phyloP scores from a whole-genome alignment of 2,797 vertebrate genomes.

The Falco naumanni region DNA sequence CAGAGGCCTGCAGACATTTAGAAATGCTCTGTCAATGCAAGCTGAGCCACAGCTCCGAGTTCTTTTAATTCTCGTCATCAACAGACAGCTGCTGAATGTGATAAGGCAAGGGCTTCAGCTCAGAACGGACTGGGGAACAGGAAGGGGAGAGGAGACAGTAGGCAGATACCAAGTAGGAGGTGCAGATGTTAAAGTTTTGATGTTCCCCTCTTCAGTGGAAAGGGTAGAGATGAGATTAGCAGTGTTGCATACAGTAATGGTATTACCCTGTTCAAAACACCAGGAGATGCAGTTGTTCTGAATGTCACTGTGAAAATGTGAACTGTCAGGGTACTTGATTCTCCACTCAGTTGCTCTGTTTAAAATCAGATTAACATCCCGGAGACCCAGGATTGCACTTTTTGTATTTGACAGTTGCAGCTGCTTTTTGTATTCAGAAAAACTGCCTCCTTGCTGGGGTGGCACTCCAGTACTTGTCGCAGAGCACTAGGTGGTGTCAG shows the following conservation, averaged over 20 bases:
- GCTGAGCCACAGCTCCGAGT: not conserved
- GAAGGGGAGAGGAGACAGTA: not conserved
- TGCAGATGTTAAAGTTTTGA: constrained; percentile 1
- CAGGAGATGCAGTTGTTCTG: not conserved
- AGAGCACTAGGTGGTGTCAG: not conserved
- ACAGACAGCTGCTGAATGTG: constrained; percentile 12
- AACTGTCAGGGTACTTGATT: not conserved
- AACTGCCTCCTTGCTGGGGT: not conserved
- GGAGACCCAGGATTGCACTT: not conserved
- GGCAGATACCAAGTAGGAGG: not conserved
- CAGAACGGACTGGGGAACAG: not conserved
- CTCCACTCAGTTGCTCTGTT: not conserved
- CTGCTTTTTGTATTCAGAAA: not conserved
- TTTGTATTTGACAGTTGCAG: not conserved
- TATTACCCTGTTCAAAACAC: constrained; percentile 19
- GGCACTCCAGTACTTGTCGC: not conserved
- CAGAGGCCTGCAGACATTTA: constrained; percentile 1
- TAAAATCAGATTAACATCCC: constrained; percentile 14
- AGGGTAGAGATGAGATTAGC: not conserved
- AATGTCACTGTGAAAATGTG: not conserved
- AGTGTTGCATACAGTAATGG: not conserved
- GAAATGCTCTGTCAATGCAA: not conserved
- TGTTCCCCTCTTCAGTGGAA: not conserved
- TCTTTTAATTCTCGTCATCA: constrained; percentile 24
- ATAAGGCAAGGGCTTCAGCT: constrained; percentile 42